A percentile compares a stretch with the other conserved stretches of the same genome.
Conservation (phyloP, 2,113 vertebrate genomes). For the Regulus satrapa region DNA sequence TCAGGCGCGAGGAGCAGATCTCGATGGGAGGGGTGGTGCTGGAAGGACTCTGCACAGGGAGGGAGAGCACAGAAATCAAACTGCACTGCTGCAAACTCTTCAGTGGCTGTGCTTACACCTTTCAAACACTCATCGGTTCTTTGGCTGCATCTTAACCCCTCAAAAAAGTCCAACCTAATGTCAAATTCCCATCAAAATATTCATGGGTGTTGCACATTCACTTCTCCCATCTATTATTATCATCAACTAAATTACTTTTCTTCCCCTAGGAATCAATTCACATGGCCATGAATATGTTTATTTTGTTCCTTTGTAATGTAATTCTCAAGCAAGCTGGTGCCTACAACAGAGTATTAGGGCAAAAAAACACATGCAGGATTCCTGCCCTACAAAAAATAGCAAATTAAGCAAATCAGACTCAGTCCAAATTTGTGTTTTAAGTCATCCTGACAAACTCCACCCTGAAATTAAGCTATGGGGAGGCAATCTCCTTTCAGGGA, state of each 20-base stretch:
- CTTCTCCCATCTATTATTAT: neutral
- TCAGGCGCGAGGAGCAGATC: conserved; percentile 89
- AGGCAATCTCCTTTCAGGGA: neutral
- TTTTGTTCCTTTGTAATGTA: neutral
- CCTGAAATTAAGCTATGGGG: neutral
- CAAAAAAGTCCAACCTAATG: neutral
- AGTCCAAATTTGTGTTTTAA: neutral
- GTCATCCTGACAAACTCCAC: neutral
- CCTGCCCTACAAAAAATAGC: neutral
- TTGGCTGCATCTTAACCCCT: neutral
- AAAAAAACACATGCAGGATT: neutral
- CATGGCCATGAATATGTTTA: neutral
- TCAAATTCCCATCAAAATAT: neutral
- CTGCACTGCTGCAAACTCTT: neutral
- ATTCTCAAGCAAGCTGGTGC: neutral
- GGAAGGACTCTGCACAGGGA: conserved; percentile 82
- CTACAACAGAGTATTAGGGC: neutral
- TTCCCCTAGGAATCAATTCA: neutral
- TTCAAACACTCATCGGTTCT: neutral
- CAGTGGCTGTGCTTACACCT: neutral
- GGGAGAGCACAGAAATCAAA: neutral
- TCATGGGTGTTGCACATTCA: neutral
- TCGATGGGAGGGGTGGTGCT: conserved; percentile 96
- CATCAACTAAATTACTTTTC: neutral
- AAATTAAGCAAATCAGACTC: neutral